Evolutionary conservation across 2,113 vertebrate species (phyloP).

Genomic region (Corythoichthys haematopterus): DNA sequence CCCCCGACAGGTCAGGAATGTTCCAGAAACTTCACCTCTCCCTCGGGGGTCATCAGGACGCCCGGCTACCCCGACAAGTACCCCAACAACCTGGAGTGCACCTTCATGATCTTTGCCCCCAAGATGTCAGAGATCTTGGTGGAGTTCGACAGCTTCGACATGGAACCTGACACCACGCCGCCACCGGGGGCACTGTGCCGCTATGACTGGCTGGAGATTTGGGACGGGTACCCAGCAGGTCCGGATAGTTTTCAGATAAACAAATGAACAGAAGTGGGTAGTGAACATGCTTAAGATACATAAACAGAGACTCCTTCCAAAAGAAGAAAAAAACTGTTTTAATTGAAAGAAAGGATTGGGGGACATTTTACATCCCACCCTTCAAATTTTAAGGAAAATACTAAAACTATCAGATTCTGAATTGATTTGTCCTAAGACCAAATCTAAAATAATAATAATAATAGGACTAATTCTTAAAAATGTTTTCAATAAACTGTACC

Average conservation of each 20-base stretch:
- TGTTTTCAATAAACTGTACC: too few relatives aligned
- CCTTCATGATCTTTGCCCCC: slow-evolving; percentile 95
- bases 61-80: slow-evolving; percentile 97
- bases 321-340: too few relatives aligned
- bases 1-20: slow-evolving; percentile 84
- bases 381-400: too few relatives aligned
- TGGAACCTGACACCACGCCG: slow-evolving; percentile 88
- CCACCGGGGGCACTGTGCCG: slow-evolving; percentile 86
- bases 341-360: too few relatives aligned
- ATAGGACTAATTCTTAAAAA: too few relatives aligned
- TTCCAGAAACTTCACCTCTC: slow-evolving; percentile 88
- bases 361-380: too few relatives aligned
- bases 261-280: too few relatives aligned
- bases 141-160: slow-evolving; percentile 95
- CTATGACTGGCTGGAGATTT: slow-evolving; percentile 95
- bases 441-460: too few relatives aligned
- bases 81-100: slow-evolving; percentile 95
- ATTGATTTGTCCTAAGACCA: too few relatives aligned
- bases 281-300: neutral
- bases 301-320: neutral
- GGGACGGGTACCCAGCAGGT: slow-evolving; percentile 97
- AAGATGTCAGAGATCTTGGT: slow-evolving; percentile 93
- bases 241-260: slow-evolving; percentile 33
- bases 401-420: too few relatives aligned
- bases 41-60: slow-evolving; percentile 84